phyloP scores from a whole-genome alignment of 2,113 vertebrate species.

The Chaenocephalus aceratus region DNA sequence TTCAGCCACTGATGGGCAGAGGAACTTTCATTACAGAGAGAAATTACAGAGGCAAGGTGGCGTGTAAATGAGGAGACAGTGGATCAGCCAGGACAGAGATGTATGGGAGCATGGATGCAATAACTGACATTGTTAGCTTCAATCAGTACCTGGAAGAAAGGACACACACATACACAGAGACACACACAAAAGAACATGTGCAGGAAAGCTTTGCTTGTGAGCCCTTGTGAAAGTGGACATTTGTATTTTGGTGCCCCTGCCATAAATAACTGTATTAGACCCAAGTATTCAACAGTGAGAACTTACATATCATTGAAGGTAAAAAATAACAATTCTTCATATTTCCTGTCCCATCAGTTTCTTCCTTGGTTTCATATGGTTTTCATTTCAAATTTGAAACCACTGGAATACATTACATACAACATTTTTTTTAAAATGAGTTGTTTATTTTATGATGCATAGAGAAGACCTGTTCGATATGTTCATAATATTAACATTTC shows the following conservation, averaged over 20 bases:
- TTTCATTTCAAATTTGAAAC: too few relatives aligned
- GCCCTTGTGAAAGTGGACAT: too few relatives aligned
- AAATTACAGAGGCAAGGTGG: slow-evolving; percentile 73
- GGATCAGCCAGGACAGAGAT: slow-evolving; percentile 66
- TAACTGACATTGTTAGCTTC: slow-evolving; percentile 62
- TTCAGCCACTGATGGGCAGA: slow-evolving; percentile 75
- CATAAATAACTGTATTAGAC: too few relatives aligned
- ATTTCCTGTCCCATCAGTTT: too few relatives aligned
- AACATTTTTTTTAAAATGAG: not conserved
- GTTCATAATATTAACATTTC: too few relatives aligned
- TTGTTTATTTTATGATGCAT: not conserved
- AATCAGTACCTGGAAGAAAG: slow-evolving; percentile 11
- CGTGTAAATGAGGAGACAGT: slow-evolving; percentile 50
- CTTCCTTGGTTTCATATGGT: too few relatives aligned
- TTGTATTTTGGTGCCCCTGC: too few relatives aligned
- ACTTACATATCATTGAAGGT: too few relatives aligned
- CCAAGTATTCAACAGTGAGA: too few relatives aligned
- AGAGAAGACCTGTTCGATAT: not conserved
- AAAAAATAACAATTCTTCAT: too few relatives aligned
- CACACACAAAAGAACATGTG: too few relatives aligned
- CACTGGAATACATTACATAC: not conserved
- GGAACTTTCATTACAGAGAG: slow-evolving; percentile 80
- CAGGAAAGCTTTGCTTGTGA: too few relatives aligned
- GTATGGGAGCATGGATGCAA: slow-evolving; percentile 64
- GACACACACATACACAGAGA: slow-evolving; percentile 15